A percentile compares a stretch with the other conserved stretches of the same genome.
Conservation (phyloP, 2,888 invertebrate genomes). For the Spodoptera exigua region DNA sequence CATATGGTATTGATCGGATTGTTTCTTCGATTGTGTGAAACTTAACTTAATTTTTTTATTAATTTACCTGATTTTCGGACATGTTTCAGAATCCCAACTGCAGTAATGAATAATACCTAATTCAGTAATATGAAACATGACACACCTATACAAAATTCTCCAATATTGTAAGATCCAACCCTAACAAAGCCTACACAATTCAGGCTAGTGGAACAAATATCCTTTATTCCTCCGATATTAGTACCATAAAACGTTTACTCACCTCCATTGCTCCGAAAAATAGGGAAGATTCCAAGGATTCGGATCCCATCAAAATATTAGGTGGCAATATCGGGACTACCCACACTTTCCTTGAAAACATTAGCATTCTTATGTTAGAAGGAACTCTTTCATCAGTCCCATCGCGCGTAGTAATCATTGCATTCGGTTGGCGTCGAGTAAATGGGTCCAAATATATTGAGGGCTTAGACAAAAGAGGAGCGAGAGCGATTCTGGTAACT, state of each 20-base stretch:
- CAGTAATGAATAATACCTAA: too few relatives aligned
- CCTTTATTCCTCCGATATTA: conserved; percentile 16
- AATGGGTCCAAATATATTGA: conserved; percentile 30
- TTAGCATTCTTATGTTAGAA: conserved; percentile 58
- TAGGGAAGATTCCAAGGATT: conserved; percentile 19
- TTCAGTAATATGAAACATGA: too few relatives aligned
- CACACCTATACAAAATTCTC: too few relatives aligned
- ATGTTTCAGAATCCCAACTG: too few relatives aligned
- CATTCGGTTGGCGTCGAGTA: conserved; percentile 43
- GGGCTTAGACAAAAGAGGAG: conserved; percentile 9
- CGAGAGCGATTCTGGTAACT: neutral
- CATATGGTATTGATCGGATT: too few relatives aligned
- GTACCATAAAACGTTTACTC: conserved; percentile 37
- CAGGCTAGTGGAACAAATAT: conserved; percentile 21
- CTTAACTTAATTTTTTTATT: too few relatives aligned
- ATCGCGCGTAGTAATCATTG: conserved; percentile 61
- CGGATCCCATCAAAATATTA: conserved; percentile 51
- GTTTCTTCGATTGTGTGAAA: too few relatives aligned
- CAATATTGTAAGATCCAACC: conserved; percentile 24
- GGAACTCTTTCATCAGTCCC: conserved; percentile 54
- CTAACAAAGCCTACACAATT: conserved; percentile 8
- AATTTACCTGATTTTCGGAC: too few relatives aligned
- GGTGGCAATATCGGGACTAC: conserved; percentile 30
- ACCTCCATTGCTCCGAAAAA: conserved; percentile 28
- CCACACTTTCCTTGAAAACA: conserved; percentile 38